Evolutionary conservation across 2,113 vertebrate species (phyloP), one percentile per base, ranked within the genome.

Genomic region (Tragelaphus buxtoni): DNA sequence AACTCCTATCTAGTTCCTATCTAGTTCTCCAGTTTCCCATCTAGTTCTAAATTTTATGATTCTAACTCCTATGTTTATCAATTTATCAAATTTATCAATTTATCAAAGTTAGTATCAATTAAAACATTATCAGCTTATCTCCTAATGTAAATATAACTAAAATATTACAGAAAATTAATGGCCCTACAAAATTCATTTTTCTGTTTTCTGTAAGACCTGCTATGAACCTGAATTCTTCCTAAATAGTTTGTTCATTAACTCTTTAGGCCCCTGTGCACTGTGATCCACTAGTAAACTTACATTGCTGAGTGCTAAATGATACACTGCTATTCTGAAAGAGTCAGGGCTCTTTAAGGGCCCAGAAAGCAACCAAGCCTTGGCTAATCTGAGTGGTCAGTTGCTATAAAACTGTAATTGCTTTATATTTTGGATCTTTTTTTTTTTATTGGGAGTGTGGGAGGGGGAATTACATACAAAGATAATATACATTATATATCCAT

Each of bases 391-490:
- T 94, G 97, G 93, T 98, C 97, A 98, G 45, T 22, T 0, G 79
- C 88, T 97, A 88, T 87, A 94, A 98, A 95, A 96, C 83, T 72
- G 96, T 97, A 98, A 98, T 96, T 96, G 97, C 98, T 98, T 98
- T 98, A 89, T 98, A 97, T 98, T 98, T 98, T 97, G 97, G 95
- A 97, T 98, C 13, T 74, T 95, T 74, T 95, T 98, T 98, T 98
- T 98, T 98, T 98, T 98, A 98, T 96, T 98, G 82, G 95, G 77
- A 96, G 92, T 91, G 56, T 65, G 61, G 95, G 76, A 90, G 97
- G 65, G 94, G 76, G 90, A 97, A 97, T 86, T 98, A 95, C 97
- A 98, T 98, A 98, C 97, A 98, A 90, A 97, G 83, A 90, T 97
- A 95, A 96, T 92, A 93, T 96, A 86, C 72, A 82, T 79, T 77